Conservation (phyloP, 2,113 vertebrate genomes). For the Callocephalon fimbriatum region DNA sequence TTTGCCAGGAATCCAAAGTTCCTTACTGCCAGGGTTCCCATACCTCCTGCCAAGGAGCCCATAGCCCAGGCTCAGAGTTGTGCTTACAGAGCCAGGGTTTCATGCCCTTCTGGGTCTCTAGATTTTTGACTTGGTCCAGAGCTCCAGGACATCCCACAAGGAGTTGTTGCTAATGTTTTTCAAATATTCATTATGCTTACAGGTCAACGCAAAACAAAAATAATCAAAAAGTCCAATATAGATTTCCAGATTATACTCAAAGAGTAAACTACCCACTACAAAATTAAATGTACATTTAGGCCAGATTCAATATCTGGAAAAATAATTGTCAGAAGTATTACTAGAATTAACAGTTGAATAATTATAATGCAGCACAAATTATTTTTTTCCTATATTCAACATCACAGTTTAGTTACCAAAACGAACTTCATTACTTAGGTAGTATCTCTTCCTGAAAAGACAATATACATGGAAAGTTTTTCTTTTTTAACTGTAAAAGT, state of each 20-base stretch:
- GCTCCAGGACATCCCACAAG: background rate
- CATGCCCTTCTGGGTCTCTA: background rate
- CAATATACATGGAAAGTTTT: background rate
- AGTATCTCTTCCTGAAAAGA: background rate
- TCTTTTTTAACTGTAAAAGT: background rate
- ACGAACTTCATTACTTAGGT: background rate
- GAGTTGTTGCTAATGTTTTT: background rate
- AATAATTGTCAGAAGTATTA: background rate
- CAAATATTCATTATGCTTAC: background rate
- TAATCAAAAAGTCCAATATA: background rate
- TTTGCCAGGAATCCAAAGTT: background rate
- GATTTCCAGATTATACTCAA: background rate
- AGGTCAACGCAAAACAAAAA: background rate
- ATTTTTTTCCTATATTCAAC: background rate
- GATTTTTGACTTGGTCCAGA: background rate
- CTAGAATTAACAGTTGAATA: background rate
- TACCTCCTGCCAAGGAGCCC: too few species aligned
- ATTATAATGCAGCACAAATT: background rate
- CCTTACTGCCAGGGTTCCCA: background rate
- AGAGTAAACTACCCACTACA: background rate
- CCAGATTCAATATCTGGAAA: background rate
- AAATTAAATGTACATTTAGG: background rate
- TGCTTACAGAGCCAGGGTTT: background rate
- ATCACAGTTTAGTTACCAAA: background rate
- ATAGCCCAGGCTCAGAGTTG: background rate